Percentiles rank a stretch among this genome's conserved stretches.
Conservation (phyloP, 2,888 invertebrate species). For the Chrysodeixis includens region DNA sequence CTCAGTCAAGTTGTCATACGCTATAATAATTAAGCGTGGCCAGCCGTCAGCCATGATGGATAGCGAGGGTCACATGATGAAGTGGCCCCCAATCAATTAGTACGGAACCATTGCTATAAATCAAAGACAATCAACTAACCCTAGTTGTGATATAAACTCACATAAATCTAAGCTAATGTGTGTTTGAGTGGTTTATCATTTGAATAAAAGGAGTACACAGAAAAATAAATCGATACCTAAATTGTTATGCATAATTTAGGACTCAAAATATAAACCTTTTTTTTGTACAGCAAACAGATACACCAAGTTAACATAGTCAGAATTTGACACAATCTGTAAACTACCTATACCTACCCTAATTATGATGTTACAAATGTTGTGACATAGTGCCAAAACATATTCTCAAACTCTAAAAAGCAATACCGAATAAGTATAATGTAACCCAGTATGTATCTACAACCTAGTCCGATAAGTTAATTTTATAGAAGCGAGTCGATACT, state of each 20-base stretch:
- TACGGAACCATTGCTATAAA: slow-evolving; percentile 63
- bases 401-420: neutral
- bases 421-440: neutral
- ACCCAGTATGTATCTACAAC: neutral
- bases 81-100: slow-evolving; percentile 74
- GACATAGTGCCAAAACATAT: neutral
- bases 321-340: no score
- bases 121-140: no score
- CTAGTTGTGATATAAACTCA: slow-evolving; percentile 23
- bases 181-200: neutral
- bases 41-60: slow-evolving; percentile 68
- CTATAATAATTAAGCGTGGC: slow-evolving; percentile 29
- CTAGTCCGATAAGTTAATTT: slow-evolving; percentile 3
- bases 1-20: slow-evolving; percentile 12
- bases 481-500: slow-evolving; percentile 16
- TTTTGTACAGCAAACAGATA: no score
- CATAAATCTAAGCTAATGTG: neutral
- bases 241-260: no score
- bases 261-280: no score
- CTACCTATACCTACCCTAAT: no score
- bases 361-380: no score
- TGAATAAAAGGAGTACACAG: neutral
- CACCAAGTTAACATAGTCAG: no score
- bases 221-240: no score
- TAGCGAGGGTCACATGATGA: slow-evolving; percentile 75